A percentile compares a stretch with the other conserved stretches of the same genome.
Conservation (phyloP, 2,888 invertebrate genomes). For the Tetragonisca angustula region DNA sequence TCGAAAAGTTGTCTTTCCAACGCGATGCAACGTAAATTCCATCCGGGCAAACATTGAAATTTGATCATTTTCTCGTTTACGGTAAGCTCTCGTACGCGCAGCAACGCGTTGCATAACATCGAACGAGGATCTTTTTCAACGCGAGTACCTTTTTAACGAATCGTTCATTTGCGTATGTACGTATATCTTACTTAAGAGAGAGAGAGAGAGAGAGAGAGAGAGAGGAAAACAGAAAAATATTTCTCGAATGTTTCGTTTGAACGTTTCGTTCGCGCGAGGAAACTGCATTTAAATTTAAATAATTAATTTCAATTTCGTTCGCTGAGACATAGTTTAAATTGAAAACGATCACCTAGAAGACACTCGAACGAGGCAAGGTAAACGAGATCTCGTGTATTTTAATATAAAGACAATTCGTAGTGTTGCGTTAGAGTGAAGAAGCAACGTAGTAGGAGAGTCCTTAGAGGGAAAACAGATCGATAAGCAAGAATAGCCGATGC, state of each 20-base stretch:
- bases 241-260: neutral
- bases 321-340: neutral
- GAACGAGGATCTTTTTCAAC: neutral
- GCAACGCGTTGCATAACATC: no score
- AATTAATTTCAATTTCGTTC: neutral
- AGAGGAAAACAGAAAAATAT: neutral
- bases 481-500: conserved; percentile 35
- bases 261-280: neutral
- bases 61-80: conserved; percentile 26
- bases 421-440: conserved; percentile 30
- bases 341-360: neutral
- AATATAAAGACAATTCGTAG: conserved; percentile 43
- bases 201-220: no score
- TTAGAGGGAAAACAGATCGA: conserved; percentile 26
- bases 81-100: neutral
- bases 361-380: neutral
- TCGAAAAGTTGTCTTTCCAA: conserved; percentile 70
- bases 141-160: neutral
- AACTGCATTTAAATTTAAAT: no score
- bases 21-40: conserved; percentile 24
- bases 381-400: conserved; percentile 42
- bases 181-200: neutral
- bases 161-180: neutral
- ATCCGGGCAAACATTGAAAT: conserved; percentile 29
- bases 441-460: conserved; percentile 4